A percentile compares a stretch with the other conserved stretches of the same genome.
These are phyloP conservation scores for Nasonia longicornis DNA, from an alignment of 1,140 invertebrate species.

Conservation along the genomic window DNA sequence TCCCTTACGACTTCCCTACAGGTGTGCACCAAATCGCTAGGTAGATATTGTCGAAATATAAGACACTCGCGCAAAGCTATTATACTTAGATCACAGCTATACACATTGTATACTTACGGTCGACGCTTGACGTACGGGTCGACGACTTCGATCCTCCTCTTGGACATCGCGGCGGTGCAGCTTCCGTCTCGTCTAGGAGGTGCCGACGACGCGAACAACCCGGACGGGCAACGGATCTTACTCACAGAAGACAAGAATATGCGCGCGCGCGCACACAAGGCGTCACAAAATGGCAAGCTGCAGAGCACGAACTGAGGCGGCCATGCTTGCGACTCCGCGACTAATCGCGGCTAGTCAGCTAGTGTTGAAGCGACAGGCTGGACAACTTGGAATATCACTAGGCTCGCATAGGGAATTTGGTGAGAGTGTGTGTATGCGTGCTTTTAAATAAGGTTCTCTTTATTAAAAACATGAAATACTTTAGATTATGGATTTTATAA, in stretches of 20 bases:
- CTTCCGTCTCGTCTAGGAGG: neutral
- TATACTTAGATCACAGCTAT: too few species aligned
- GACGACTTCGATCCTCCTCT: constrained; percentile 84
- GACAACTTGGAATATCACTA: neutral
- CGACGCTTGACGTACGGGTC: constrained; percentile 84
- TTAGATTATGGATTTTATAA: neutral
- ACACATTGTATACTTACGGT: constrained; percentile 70
- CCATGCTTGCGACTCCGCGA: constrained; percentile 13
- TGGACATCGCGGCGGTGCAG: constrained; percentile 74
- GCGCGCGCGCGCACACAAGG: constrained; percentile 50
- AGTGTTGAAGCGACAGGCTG: too few species aligned
- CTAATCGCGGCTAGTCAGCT: too few species aligned
- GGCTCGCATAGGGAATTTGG: neutral
- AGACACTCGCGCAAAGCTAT: neutral
- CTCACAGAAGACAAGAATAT: neutral
- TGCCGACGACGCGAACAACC: neutral
- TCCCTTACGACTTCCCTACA: too few species aligned
- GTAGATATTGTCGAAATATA: neutral
- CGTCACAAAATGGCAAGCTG: constrained; percentile 68
- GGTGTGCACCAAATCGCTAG: too few species aligned
- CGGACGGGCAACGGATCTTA: neutral
- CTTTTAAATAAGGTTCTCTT: neutral
- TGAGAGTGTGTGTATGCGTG: too few species aligned
- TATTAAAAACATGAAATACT: neutral
- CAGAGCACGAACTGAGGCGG: constrained; percentile 1